Percentiles rank a stretch among this genome's conserved stretches.
These are phyloP conservation scores for Acanthosepion lycidas DNA, from an alignment of 2,888 invertebrate species.

Conservation along the genomic window DNA sequence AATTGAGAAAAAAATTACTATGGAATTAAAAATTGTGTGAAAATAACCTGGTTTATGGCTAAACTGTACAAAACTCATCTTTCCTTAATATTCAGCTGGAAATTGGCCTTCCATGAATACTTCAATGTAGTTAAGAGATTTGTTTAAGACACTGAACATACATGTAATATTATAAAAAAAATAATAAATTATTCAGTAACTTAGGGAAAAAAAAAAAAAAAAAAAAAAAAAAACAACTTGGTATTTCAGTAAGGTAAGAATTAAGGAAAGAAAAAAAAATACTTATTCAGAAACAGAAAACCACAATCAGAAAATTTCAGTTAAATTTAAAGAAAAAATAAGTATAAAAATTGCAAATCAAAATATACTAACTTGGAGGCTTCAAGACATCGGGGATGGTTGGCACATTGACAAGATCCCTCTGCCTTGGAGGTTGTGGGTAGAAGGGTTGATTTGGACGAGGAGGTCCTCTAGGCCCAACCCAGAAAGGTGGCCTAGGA, in stretches of 20 bases:
- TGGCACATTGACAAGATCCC: slow-evolving; percentile 57
- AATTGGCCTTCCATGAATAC: too few species aligned
- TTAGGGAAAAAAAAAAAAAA: too few species aligned
- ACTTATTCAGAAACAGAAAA: background rate
- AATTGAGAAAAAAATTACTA: background rate
- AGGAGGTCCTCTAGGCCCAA: slow-evolving; percentile 56
- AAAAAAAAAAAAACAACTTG: too few species aligned
- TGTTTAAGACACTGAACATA: too few species aligned
- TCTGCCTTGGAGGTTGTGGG: slow-evolving; percentile 51
- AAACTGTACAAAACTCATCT: too few species aligned
- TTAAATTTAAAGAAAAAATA: background rate
- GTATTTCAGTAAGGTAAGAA: too few species aligned
- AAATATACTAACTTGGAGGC: slow-evolving; percentile 48
- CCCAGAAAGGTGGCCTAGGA: slow-evolving; percentile 59
- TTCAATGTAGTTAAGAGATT: too few species aligned
- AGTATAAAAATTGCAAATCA: background rate
- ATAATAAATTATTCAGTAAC: too few species aligned
- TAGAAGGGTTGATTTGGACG: slow-evolving; percentile 46
- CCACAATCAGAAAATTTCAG: background rate
- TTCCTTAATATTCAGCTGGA: too few species aligned
- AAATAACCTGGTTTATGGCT: too few species aligned
- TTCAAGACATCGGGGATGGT: slow-evolving; percentile 53
- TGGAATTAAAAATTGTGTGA: too few species aligned
- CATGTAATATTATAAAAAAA: too few species aligned
- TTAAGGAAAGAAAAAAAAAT: background rate